Conservation (phyloP, 1,140 invertebrate species). For the Centruroides sculpturatus region DNA sequence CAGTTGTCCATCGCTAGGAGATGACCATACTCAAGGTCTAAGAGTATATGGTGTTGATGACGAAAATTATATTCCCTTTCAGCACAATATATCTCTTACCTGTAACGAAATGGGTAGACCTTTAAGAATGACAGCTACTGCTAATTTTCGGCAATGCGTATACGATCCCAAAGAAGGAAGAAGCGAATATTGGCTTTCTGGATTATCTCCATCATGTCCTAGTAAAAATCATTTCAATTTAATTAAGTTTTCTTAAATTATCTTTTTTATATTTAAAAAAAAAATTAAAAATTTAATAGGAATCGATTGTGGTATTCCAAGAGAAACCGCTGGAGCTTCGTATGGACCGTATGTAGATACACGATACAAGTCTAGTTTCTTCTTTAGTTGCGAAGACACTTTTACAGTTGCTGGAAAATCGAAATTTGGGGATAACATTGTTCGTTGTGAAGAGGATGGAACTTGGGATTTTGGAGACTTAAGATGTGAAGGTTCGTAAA, state of each 20-base stretch:
- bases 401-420: slow-evolving; percentile 88
- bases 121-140: slow-evolving; percentile 58
- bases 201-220: slow-evolving; percentile 65
- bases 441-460: slow-evolving; percentile 77
- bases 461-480: slow-evolving; percentile 95
- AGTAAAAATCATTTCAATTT: slow-evolving; percentile 1
- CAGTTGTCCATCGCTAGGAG: slow-evolving; percentile 69
- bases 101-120: slow-evolving; percentile 61
- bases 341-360: slow-evolving; percentile 72
- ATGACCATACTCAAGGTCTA: slow-evolving; percentile 72
- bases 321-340: slow-evolving; percentile 77
- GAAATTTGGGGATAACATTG: slow-evolving; percentile 74
- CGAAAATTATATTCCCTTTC: slow-evolving; percentile 61
- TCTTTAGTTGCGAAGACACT: slow-evolving; percentile 91
- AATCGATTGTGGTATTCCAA: slow-evolving; percentile 73
- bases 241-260: neutral
- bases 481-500: slow-evolving; percentile 57
- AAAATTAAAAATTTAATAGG: slow-evolving; percentile 2
- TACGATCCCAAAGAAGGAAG: slow-evolving; percentile 78
- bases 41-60: slow-evolving; percentile 55
- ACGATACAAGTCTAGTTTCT: slow-evolving; percentile 79
- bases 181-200: slow-evolving; percentile 84
- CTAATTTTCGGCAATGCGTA: slow-evolving; percentile 79
- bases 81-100: slow-evolving; percentile 72
- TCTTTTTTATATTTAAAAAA: neutral